Evolutionary conservation across 2,113 vertebrate species (phyloP).

Genomic region (Nansenia antarctica): DNA sequence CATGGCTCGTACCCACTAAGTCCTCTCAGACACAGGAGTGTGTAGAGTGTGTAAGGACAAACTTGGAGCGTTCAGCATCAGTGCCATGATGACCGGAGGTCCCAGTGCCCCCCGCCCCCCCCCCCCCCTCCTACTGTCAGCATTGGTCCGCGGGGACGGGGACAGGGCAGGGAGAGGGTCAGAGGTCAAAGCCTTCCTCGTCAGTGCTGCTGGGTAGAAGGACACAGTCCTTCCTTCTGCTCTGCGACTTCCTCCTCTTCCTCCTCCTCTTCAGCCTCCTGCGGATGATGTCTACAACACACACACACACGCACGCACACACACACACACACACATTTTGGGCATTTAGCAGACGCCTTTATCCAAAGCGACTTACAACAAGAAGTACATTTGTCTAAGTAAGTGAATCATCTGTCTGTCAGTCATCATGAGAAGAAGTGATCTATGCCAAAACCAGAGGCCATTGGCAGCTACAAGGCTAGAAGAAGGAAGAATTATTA

Average conservation of each 20-base stretch:
- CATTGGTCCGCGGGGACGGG: not conserved
- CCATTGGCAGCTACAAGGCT: too few relatives aligned
- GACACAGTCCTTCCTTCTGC: constrained; percentile 63
- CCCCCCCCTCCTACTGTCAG: not conserved
- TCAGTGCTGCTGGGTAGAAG: constrained; percentile 71
- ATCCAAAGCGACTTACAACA: not conserved
- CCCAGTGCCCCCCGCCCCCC: not conserved
- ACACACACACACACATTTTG: too few relatives aligned
- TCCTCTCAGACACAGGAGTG: too few relatives aligned
- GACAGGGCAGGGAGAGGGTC: constrained; percentile 1
- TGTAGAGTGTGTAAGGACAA: too few relatives aligned
- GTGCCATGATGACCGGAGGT: too few relatives aligned
- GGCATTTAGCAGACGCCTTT: too few relatives aligned
- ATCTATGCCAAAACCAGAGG: too few relatives aligned
- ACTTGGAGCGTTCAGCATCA: too few relatives aligned
- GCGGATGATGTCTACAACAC: constrained; percentile 72
- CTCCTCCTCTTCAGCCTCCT: constrained; percentile 69
- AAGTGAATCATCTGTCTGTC: not conserved
- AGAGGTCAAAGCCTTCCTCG: constrained; percentile 53
- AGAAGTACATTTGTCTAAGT: not conserved
- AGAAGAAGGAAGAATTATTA: too few relatives aligned
- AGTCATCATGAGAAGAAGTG: too few relatives aligned
- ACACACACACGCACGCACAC: constrained; percentile 13
- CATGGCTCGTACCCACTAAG: too few relatives aligned
- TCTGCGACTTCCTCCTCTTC: constrained; percentile 51